Base-by-base conservation (phyloP, 1,140 invertebrate species). In the Bradynema listronoti region DNA sequence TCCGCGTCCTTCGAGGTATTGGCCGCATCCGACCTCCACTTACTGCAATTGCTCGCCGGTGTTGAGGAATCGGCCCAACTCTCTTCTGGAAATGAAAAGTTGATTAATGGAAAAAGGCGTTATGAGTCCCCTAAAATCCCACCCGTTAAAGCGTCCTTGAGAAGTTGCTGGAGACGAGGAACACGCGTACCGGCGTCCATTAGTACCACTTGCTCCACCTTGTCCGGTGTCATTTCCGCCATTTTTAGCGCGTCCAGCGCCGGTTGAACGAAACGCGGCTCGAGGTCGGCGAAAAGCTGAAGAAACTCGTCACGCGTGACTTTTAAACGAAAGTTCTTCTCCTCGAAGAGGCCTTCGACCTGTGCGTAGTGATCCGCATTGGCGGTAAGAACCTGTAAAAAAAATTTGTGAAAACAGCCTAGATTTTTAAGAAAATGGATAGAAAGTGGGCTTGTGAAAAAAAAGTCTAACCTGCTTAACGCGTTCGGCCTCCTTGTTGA, bases 401-500 rank as follows among this genome's bases (percentile, higher is more conserved):
- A n/a, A 63, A 39, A n/a, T n/a, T n/a, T n/a, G n/a, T n/a, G n/a
- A n/a, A n/a, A n/a, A n/a, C n/a, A n/a, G n/a, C n/a, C n/a, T n/a
- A n/a, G n/a, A n/a, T n/a, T n/a, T n/a, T 50, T 4, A 50, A 16
- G 27, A 11, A 19, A 11, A 33, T 7, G 46, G 34, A 45, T 32
- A 6, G 4, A 52, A 47, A 66, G 7, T 43, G 4, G 30, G 14
- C 24, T 42, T 32, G 33, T 25, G 25, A 11, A 16, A 59, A 63
- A 62, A 43, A n/a, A 61, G 34, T 25, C 22, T 0, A 39, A 68
- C 59, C 76, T 91, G 91, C 81, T 98, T 98, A 1, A 98, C 80
- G 24, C 92, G 81, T 50, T 90, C 92, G 25, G 95, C 90, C 82
- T 99, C 95, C 78, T 93, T 91, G 54, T 94, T 87, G 2, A 99